phyloP scores from a whole-genome alignment of 37 sponge, comb jelly and placozoan species.

The Bolinopsis microptera region DNA sequence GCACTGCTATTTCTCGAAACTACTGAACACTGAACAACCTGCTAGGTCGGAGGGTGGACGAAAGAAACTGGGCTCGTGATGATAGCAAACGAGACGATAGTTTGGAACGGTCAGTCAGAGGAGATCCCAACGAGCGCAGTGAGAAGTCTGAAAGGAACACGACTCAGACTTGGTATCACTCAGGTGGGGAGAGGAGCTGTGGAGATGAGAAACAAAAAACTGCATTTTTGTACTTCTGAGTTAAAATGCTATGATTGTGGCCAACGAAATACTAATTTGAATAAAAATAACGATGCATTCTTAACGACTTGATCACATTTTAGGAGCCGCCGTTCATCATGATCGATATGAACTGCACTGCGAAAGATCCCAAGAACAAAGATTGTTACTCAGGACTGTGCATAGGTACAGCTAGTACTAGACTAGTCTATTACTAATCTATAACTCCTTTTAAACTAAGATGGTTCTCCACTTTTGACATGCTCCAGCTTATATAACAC shows the following conservation, averaged over 20 bases:
- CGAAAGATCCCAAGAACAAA: not conserved
- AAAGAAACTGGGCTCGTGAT: not conserved
- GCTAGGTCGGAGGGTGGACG: constrained; percentile 41
- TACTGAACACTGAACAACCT: not conserved
- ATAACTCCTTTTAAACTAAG: too few species aligned
- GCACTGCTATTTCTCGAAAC: not conserved
- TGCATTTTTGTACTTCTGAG: too few species aligned
- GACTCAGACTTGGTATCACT: constrained; percentile 42
- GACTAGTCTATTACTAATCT: too few species aligned
- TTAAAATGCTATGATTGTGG: too few species aligned
- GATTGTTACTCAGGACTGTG: constrained; percentile 41
- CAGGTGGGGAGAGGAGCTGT: too few species aligned
- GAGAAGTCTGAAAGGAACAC: not conserved
- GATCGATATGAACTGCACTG: not conserved
- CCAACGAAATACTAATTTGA: too few species aligned
- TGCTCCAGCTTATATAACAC: too few species aligned
- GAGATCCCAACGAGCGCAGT: constrained; percentile 24
- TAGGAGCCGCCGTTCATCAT: constrained; percentile 45
- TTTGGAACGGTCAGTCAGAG: constrained; percentile 19
- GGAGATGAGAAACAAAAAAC: too few species aligned
- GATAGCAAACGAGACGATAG: not conserved
- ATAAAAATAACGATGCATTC: too few species aligned
- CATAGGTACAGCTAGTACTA: too few species aligned
- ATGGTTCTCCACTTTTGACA: too few species aligned
- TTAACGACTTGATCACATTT: too few species aligned